phyloP scores from a whole-genome alignment of 2,113 vertebrate genomes.

The Solenodon paradoxus region DNA sequence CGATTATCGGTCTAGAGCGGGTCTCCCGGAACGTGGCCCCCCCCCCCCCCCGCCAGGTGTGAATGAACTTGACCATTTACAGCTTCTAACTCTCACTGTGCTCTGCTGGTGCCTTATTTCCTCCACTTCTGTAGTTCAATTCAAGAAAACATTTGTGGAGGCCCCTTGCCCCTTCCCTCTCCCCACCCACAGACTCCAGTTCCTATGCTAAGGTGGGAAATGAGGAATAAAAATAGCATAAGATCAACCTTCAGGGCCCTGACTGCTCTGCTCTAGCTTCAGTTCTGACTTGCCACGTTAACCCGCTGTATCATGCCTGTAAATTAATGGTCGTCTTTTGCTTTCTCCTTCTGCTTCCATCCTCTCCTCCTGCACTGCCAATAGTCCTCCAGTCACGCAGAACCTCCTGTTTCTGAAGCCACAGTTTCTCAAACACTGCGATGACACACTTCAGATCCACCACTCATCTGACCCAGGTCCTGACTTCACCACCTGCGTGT shows the following conservation, averaged over 20 bases:
- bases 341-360: neutral
- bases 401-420: neutral
- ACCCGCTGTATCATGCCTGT: neutral
- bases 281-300: neutral
- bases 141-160: neutral
- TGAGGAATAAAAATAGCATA: neutral
- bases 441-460: too few relatives aligned
- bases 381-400: neutral
- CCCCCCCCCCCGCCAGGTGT: rapidly evolving
- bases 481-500: neutral
- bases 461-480: neutral
- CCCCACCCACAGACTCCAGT: neutral
- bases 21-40: neutral
- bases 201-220: neutral
- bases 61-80: neutral
- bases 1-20: neutral
- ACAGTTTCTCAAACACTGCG: too few relatives aligned
- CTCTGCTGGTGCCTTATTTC: neutral
- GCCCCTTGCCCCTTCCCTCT: too few relatives aligned
- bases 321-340: neutral
- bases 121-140: neutral
- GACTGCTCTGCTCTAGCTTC: neutral
- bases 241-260: neutral
- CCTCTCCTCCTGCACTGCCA: neutral
- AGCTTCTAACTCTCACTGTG: neutral